Percentiles rank a stretch among this genome's conserved stretches.
Evolutionary conservation across 1,140 invertebrate species (phyloP).

Genomic region (Saccostrea glomerata): DNA sequence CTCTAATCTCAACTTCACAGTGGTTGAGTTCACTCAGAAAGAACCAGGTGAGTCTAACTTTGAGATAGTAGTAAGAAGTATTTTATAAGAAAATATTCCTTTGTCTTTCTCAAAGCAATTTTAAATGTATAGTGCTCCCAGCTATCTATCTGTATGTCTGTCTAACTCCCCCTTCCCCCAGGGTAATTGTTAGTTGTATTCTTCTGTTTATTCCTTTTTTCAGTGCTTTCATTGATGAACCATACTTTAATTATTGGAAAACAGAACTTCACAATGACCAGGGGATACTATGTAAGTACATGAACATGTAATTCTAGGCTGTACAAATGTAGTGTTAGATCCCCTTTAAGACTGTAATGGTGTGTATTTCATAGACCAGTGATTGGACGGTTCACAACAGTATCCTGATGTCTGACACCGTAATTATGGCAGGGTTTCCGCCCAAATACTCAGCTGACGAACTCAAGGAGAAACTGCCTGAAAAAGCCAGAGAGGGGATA

Average conservation of each 20-base stretch:
- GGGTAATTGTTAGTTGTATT: neutral
- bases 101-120: no score
- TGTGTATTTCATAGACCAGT: constrained; percentile 67
- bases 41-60: neutral
- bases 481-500: constrained; percentile 59
- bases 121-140: no score
- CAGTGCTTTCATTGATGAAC: constrained; percentile 38
- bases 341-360: neutral
- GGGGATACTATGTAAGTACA: constrained; percentile 66
- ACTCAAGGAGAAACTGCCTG: constrained; percentile 69
- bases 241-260: constrained; percentile 40
- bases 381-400: constrained; percentile 75
- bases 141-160: no score
- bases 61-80: no score
- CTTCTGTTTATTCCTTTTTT: neutral
- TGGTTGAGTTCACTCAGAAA: constrained; percentile 68
- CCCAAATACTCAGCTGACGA: constrained; percentile 64
- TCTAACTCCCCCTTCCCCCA: no score
- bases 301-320: neutral
- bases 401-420: constrained; percentile 67
- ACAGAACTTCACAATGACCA: constrained; percentile 60
- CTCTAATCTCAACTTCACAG: constrained; percentile 67
- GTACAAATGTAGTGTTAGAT: neutral
- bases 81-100: no score
- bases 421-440: constrained; percentile 77